Conservation (phyloP, 2,113 vertebrate genomes). For the Vicugna pacos region DNA sequence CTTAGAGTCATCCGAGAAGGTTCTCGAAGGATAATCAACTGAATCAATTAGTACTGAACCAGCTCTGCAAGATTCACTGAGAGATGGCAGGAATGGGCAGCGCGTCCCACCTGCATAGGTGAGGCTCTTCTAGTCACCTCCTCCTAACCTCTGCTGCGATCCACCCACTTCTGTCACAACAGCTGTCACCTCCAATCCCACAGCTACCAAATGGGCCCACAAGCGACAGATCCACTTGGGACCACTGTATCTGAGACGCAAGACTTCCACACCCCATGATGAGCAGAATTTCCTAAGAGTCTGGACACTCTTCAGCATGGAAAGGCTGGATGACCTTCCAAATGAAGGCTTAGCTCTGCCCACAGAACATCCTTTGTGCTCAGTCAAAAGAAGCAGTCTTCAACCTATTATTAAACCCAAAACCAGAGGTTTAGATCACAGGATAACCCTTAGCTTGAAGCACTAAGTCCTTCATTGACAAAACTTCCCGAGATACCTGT, state of each 20-base stretch:
- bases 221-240: accelerated
- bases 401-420: background rate
- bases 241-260: background rate
- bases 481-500: background rate
- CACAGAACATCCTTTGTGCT: background rate
- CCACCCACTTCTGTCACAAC: background rate
- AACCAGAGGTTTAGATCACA: background rate
- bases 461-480: background rate
- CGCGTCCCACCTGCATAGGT: accelerated
- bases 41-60: background rate
- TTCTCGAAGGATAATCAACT: background rate
- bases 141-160: background rate
- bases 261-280: background rate
- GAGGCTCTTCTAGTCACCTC: background rate
- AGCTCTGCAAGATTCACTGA: accelerated
- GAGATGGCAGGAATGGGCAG: accelerated
- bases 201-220: accelerated
- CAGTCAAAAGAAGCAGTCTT: background rate
- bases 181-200: background rate
- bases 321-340: background rate
- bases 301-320: too few relatives aligned
- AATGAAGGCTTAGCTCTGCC: background rate
- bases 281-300: background rate
- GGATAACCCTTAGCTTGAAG: too few relatives aligned
- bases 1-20: background rate